Base-by-base conservation (phyloP, 2,113 vertebrate genomes). In the Equus quagga region DNA sequence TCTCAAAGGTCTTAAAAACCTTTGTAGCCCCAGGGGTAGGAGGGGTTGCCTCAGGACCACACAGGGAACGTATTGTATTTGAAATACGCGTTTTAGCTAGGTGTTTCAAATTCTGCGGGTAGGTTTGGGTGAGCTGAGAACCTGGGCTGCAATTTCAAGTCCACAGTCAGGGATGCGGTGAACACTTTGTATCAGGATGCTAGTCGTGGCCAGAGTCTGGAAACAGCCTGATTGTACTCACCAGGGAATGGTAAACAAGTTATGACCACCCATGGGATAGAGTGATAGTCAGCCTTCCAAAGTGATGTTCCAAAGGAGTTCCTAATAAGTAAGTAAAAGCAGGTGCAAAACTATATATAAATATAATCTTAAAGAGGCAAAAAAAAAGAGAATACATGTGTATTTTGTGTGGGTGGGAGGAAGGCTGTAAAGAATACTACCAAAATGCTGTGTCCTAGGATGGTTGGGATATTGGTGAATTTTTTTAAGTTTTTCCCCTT, bases 231-330 rank as follows among this genome's bases (percentile, higher is more conserved):
- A 10, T 7, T 46, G 41, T 13, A n/a, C 72, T 15, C 24, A 23
- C 17, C 72, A 3, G 13, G 67, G 21, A 58, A 21, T 15, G 12
- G 80, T 26, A 36, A 4, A 6, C 78, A 36, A 87, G 8, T 75
- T 75, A 11, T 14, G 0, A 4, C 65, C 11, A 18, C 31, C 83
- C 5, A 2, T 5, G 7, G 33, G 41, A 6, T 1, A 41, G 49
- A 28, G 2, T 8, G 51, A 15, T 28, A 41, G 10, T 73, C 41
- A 70, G 24, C 41, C 31, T 54, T 75, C 78, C 9, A 44, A 18
- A 85, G 44, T 6, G 36, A 17, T 26, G 8, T 64, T 46, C 54
- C 62, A 15, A 44, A 84, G 58, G 44, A 76, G 13, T 58, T 76
- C 67, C 81, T 93, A 60, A 13, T 33, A 9, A 58, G 0, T 79